Percentiles rank a stretch among this genome's conserved stretches.
phyloP scores from a whole-genome alignment of 2,797 vertebrate species.

The Gephyroberyx darwinii region DNA sequence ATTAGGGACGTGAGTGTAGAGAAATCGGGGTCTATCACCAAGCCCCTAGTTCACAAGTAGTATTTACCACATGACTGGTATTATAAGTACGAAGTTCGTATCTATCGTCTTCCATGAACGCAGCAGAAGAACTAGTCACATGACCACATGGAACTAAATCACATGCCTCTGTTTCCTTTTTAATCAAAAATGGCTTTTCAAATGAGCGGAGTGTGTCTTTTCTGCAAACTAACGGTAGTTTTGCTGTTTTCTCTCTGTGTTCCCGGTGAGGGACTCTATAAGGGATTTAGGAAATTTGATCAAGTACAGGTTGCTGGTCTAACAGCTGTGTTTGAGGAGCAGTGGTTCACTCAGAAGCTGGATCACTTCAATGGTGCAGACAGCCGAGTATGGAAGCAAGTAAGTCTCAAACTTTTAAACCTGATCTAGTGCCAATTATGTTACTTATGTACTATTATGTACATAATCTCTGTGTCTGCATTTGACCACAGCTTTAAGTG shows the following conservation, averaged over 20 bases:
- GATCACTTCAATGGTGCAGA: constrained; percentile 80
- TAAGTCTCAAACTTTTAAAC: too few species aligned
- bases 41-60: too few species aligned
- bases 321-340: constrained; percentile 51
- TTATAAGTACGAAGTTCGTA: rapidly evolving
- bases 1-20: too few species aligned
- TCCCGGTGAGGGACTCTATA: constrained; percentile 14
- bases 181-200: constrained; percentile 58
- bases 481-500: too few species aligned
- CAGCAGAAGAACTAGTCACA: constrained; percentile 49
- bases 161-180: constrained; percentile 47
- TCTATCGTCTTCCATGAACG: constrained; percentile 42
- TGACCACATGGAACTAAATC: constrained; percentile 55
- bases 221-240: neutral
- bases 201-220: rapidly evolving
- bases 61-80: too few species aligned
- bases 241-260: constrained; percentile 8
- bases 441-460: too few species aligned
- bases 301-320: neutral
- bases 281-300: constrained; percentile 45
- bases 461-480: too few species aligned
- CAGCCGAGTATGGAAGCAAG: constrained; percentile 79
- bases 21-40: too few species aligned
- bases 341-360: constrained; percentile 79
- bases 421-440: too few species aligned